Evolutionary conservation across 2,888 invertebrate species (phyloP).

Genomic region (Scaeva pyrastri): DNA sequence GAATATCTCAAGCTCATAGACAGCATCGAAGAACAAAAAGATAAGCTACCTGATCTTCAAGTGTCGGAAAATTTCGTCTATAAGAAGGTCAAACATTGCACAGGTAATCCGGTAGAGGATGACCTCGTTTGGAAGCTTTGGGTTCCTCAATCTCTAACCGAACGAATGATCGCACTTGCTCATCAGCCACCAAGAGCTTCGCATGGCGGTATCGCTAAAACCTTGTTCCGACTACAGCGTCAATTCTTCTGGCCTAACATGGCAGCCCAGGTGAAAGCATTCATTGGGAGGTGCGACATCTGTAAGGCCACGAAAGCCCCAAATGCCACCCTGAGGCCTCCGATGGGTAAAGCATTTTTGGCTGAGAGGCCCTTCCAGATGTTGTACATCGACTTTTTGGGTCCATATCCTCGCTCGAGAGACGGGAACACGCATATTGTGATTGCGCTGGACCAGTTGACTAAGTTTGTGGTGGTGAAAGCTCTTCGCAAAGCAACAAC

Average conservation of each 20-base stretch:
- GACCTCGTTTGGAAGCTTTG: too few relatives aligned
- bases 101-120: neutral
- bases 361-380: neutral
- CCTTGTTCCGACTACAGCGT: too few relatives aligned
- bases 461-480: neutral
- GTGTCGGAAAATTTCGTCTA: neutral
- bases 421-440: neutral
- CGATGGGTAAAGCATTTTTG: neutral
- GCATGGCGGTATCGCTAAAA: too few relatives aligned
- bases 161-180: too few relatives aligned
- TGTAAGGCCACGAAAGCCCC: too few relatives aligned
- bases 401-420: neutral
- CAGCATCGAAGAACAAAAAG: neutral
- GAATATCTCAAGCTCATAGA: neutral
- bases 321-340: too few relatives aligned
- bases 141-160: too few relatives aligned
- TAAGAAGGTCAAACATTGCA: slow-evolving; percentile 4
- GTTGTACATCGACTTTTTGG: neutral
- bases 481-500: neutral
- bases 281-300: neutral
- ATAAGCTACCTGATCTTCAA: neutral
- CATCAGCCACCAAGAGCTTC: too few relatives aligned
- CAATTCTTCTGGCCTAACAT: too few relatives aligned
- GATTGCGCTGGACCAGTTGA: neutral
- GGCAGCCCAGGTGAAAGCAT: neutral